Base-by-base conservation (phyloP, 2,888 invertebrate species). In the Elegia similella region DNA sequence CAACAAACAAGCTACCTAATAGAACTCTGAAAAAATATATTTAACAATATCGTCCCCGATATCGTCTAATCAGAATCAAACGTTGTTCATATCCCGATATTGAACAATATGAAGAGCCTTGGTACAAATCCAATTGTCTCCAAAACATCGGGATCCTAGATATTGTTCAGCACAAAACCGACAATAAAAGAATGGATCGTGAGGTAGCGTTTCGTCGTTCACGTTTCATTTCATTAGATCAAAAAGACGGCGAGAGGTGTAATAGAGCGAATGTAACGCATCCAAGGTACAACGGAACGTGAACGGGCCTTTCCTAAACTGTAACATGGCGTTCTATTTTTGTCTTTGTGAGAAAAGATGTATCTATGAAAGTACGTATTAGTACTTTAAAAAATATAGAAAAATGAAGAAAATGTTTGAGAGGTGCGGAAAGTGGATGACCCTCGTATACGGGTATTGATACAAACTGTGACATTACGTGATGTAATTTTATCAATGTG, bases 191-290 rank as follows among this genome's bases (percentile, higher is more conserved):
- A 12, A 38, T 2, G 38, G n/a, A 38, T 38, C 12, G 38, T 12
- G n/a, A 38, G n/a, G 17, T 44, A 44, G 8, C 44, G 46, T 46
- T 46, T 29, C 46, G 17, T 6, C 23, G 12, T 46, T 46, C 46
- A 46, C 46, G 46, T 46, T 47, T 30, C 47, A 47, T 47, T 47
- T 46, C 46, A 46, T 46, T 47, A 47, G 30, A 30, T 30, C 13
- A 47, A 30, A 47, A 47, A 47, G 29, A 47, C 30, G 47, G 29
- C 13, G 13, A 29, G 13, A 47, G 23, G 30, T 47, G 47, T 30
- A 47, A 29, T 29, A 29, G 47, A 47, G 15, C 47, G 47, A 13
- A 46, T 29, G 8, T 30, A 47, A 30, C 13, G n/a, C n/a, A 30
- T 8, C 5, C 29, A 47, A 12, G 30, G 29, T 30, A n/a, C 30